Conservation (phyloP, 2,888 invertebrate species). For the Diadegma fenestrale region DNA sequence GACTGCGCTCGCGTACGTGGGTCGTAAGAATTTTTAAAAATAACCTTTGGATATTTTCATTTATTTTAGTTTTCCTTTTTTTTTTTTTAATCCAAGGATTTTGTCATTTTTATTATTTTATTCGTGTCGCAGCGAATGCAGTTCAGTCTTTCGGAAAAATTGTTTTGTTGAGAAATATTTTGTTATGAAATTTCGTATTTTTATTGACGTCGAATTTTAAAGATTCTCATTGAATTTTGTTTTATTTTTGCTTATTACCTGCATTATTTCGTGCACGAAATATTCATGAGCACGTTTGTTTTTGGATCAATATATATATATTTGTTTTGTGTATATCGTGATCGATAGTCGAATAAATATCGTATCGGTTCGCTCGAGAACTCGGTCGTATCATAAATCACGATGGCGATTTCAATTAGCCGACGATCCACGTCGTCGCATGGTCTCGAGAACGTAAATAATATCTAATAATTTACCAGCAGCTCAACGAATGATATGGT, state of each 20-base stretch:
- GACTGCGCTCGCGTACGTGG: constrained; percentile 30
- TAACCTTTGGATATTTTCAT: not conserved
- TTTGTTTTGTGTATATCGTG: constrained; percentile 53
- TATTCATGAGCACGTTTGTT: not conserved
- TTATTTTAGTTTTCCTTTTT: not conserved
- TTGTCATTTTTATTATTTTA: not conserved
- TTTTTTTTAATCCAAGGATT: not conserved
- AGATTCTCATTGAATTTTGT: not conserved
- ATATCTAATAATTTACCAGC: constrained; percentile 67
- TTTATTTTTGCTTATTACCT: not conserved
- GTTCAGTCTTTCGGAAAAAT: no score
- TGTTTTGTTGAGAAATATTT: not conserved
- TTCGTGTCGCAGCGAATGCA: not conserved
- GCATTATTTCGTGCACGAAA: not conserved
- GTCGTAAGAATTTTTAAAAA: constrained; percentile 45
- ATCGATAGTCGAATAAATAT: constrained; percentile 72
- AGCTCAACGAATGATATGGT: constrained; percentile 42
- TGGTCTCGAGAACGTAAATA: constrained; percentile 65
- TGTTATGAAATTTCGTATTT: not conserved
- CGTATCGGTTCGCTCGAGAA: constrained; percentile 59
- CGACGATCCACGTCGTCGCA: constrained; percentile 68
- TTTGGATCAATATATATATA: not conserved
- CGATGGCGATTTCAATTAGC: constrained; percentile 72
- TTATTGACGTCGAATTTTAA: not conserved
- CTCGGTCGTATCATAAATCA: constrained; percentile 67